Evolutionary conservation across 1,140 invertebrate genomes (phyloP), one percentile per base, ranked within the genome.

Genomic region (Propsilocerus akamusi): DNA sequence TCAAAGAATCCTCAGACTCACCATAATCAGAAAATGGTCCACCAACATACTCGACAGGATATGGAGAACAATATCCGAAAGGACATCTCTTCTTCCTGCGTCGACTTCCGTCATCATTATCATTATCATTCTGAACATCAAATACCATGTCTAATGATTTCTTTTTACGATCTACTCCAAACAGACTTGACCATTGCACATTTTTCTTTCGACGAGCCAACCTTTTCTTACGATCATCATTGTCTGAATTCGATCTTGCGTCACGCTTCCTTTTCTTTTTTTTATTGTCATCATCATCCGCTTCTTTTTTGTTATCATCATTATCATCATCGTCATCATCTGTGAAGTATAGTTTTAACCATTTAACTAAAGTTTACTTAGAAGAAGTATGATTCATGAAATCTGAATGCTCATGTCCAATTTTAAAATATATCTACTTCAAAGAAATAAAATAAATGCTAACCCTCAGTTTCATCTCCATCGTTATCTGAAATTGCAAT

Each of bases 161-260:
- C 63, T 74, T 76, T 52, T 83, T 78, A 49, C 81, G 75, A 61
- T 89, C 84, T 46, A 86, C 73, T 0, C 86, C 86, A 58, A 88
- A 88, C 55, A 88, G 87, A 48, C 85, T 75, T 0, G 82, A 84
- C 86, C 84, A 89, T 55, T 87, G 77, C 28, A 87, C 75, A 10
- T 81, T 83, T 61, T 86, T 86, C 62, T 87, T 87, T 53, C 63
- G 58, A 52, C 66, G 10, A 62, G 63, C 10, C 55, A 71, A 73
- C 58, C 77, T 75, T 53, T 78, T 76, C 49, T 68, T 68, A 53
- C 56, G 56, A 7, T 54, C 46, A 48, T 24, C 25, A 52, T 50
- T 47, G 55, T 54, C 22, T 59, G 59, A 53, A 65, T 62, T 26
- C 66, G 63, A 26, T 64, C 58, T 14, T 61, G 59, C 5, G 61